Base-by-base conservation (phyloP, 2,113 vertebrate species). In the Oostethus manadensis region DNA sequence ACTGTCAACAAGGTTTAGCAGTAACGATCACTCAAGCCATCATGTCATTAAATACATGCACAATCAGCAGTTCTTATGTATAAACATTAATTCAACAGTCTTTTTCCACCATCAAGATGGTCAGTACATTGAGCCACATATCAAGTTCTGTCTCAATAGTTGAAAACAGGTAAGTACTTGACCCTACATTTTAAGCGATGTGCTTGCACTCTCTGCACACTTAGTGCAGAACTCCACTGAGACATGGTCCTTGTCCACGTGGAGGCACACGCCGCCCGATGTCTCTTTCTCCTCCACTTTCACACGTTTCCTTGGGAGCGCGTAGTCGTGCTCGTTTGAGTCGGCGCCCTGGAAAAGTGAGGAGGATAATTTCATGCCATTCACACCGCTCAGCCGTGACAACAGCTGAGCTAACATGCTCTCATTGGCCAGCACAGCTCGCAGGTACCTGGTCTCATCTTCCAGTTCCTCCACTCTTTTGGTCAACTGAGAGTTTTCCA, bases 1-100 rank as follows among this genome's bases (percentile, higher is more conserved):
- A 98, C 95, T 98, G 93, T 94, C 94, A 94, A 97, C 93, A 97
- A 83, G 87, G 92, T 96, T 98, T 97, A 98, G 94, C 95, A 97
- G 82, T 93, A 95, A 96, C 88, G 91, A 91, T 92, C 91, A 92
- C 87, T 90, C n/a, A 68, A 72, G 70, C 49, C 64, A 76, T 56
- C 8, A 83, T 60, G 71, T 67, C 71, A 18, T 58, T 54, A 63
- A 58, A 56, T 35, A 71, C 84, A 89, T 86, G 83, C 84, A 81
- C 77, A 74, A 59, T 75, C 53, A 70, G 51, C 60, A 68, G 53
- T 56, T 82, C 57, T 71, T 63, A 77, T 56, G 71, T 73, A 70
- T 60, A 50, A 66, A 51, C 68, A 79, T 74, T 58, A 80, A 44
- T 56, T 82, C 49, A 84, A 76, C 49, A 71, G 73, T 54, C 78